Base-by-base conservation (phyloP, 2,113 vertebrate genomes). In the Grantiella picta region DNA sequence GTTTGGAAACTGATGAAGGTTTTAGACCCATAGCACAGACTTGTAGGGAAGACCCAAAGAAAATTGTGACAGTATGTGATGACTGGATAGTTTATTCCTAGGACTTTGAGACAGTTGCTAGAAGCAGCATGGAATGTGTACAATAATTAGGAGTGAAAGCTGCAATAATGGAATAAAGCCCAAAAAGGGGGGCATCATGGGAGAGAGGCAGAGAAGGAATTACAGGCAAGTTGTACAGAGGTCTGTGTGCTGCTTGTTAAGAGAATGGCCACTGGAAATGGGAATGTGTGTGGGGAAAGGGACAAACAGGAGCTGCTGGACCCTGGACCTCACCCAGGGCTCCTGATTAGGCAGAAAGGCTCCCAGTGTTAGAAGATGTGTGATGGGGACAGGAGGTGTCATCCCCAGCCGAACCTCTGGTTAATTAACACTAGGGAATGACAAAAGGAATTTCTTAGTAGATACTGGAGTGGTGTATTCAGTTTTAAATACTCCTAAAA, bases 181-280 rank as follows among this genome's bases (percentile, higher is more conserved):
- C 13, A 61, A 0, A 25, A 35, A 19, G 6, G 5, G n/a, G 5
- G 29, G 5, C 13, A 21, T 57, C 1, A 6, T 17, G 24, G 35
- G 11, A 69, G 35, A 40, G 40, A 54, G 18, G 28, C 40, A 45
- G 49, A 64, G 28, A 45, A 64, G 18, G 23, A 56, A 28, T 64
- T 64, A 31, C 11, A 72, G 57, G 21, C 28, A 56, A 56, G 18
- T 22, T 68, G 31, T 29, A 25, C 31, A 76, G 33, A 29, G 12
- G 33, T 24, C 35, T 65, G 20, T 66, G 42, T 56, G 29, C 12
- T 35, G 3, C 57, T 65, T 66, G 15, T 47, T 40, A 35, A 15
- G 24, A 21, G 70, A 66, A 35, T 16, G 25, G 15, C 10, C 20
- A 25, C 25, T 65, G 44, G 52, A 57, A 76, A 47, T 10, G 12